phyloP scores from a whole-genome alignment of 2,113 vertebrate genomes.

The Rissa tridactyla region DNA sequence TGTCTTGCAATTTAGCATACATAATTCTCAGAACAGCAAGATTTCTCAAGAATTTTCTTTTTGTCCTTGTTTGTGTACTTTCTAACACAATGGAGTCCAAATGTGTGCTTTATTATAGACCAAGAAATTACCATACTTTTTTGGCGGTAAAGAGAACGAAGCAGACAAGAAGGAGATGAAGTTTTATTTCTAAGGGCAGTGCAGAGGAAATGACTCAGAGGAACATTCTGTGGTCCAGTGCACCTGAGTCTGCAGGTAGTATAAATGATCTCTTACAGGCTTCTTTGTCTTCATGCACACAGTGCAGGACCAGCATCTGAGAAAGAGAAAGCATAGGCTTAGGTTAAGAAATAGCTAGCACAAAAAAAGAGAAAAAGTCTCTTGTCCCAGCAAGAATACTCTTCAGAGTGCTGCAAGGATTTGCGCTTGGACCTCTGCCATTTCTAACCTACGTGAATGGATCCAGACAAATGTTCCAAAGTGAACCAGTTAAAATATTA shows the following conservation, averaged over 20 bases:
- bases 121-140: background rate
- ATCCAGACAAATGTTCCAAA: background rate
- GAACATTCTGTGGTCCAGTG: background rate
- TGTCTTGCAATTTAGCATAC: background rate
- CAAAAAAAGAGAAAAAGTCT: background rate
- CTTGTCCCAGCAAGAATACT: background rate
- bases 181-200: background rate
- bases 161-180: background rate
- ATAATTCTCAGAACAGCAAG: background rate
- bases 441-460: background rate
- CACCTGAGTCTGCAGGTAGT: background rate
- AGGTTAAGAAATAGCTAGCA: background rate
- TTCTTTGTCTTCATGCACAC: background rate
- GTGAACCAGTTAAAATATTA: background rate
- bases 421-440: background rate
- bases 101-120: background rate
- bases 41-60: background rate
- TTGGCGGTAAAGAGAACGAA: background rate
- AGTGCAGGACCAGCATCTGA: background rate
- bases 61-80: background rate
- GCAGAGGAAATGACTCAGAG: background rate
- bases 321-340: background rate
- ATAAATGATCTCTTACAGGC: background rate
- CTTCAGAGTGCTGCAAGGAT: background rate
- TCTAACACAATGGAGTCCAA: background rate